Conservation (phyloP, 2,797 vertebrate genomes). For the Hafferia zeledoni region DNA sequence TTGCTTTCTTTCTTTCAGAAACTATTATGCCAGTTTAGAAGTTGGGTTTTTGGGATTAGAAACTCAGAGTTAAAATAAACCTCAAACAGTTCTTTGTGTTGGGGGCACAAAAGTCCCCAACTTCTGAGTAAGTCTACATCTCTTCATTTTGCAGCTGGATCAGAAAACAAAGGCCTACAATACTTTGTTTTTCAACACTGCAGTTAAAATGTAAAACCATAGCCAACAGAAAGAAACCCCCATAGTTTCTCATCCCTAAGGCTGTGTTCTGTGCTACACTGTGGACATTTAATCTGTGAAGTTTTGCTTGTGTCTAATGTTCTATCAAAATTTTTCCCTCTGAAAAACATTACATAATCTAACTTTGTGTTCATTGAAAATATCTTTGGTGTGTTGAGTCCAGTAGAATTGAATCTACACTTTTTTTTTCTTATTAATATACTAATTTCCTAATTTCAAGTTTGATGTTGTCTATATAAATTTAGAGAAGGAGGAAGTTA, state of each 20-base stretch:
- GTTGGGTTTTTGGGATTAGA: neutral
- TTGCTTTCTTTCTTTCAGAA: neutral
- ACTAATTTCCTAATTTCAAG: neutral
- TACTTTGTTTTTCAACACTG: neutral
- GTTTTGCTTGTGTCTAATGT: neutral
- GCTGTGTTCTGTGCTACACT: neutral
- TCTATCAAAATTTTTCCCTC: neutral
- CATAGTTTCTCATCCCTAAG: neutral
- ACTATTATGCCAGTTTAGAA: neutral
- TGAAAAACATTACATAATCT: neutral
- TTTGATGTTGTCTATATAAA: neutral
- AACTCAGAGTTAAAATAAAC: neutral
- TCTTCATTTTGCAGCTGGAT: neutral
- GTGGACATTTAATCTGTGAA: neutral
- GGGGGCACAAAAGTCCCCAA: fast-evolving
- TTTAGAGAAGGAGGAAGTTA: neutral
- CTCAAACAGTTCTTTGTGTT: neutral
- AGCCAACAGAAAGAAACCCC: neutral
- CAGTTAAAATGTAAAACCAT: neutral
- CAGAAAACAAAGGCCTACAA: neutral
- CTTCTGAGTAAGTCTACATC: neutral
- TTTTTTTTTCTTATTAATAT: neutral
- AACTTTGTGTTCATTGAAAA: neutral
- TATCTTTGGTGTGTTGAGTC: neutral
- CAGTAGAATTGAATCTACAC: neutral